A percentile compares a stretch with the other conserved stretches of the same genome.
phyloP scores from a whole-genome alignment of 1,140 invertebrate genomes.

The Bradynema listronoti region DNA sequence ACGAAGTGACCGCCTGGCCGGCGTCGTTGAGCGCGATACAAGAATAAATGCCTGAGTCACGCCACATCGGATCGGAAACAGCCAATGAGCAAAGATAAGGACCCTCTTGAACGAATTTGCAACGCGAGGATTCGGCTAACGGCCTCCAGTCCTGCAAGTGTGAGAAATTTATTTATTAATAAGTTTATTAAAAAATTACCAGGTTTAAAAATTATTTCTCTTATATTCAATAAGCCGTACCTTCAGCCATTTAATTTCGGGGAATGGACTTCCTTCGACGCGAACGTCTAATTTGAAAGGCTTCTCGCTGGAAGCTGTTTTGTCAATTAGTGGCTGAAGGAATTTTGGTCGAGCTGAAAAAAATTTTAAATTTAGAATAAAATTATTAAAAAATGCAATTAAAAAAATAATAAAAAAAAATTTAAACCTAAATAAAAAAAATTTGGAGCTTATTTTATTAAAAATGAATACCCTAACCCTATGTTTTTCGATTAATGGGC shows the following conservation, averaged over 20 bases:
- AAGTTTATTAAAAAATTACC: slow-evolving; percentile 8
- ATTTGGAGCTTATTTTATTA: too few relatives aligned
- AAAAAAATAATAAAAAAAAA: too few relatives aligned
- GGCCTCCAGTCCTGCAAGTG: slow-evolving; percentile 73
- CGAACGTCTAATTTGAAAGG: slow-evolving; percentile 73
- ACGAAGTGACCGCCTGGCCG: slow-evolving; percentile 77
- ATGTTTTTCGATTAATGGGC: too few relatives aligned
- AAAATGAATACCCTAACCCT: too few relatives aligned
- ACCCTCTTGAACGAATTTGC: slow-evolving; percentile 77
- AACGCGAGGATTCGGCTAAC: slow-evolving; percentile 70
- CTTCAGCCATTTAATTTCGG: slow-evolving; percentile 93
- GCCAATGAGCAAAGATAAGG: slow-evolving; percentile 74
- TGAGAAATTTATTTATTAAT: slow-evolving; percentile 15
- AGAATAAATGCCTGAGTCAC: slow-evolving; percentile 87
- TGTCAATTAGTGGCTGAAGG: slow-evolving; percentile 73
- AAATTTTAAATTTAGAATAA: too few relatives aligned
- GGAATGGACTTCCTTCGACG: slow-evolving; percentile 79
- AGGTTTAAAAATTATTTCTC: too few relatives aligned
- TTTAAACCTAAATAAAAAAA: too few relatives aligned
- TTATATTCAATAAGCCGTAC: slow-evolving; percentile 24
- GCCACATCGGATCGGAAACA: slow-evolving; percentile 76
- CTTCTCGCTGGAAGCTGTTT: slow-evolving; percentile 65
- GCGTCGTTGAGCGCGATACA: slow-evolving; percentile 84
- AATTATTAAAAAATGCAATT: too few relatives aligned
- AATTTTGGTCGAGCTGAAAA: slow-evolving; percentile 76